Base-by-base conservation (phyloP, 2,888 invertebrate species). In the Epicampocera succincta region DNA sequence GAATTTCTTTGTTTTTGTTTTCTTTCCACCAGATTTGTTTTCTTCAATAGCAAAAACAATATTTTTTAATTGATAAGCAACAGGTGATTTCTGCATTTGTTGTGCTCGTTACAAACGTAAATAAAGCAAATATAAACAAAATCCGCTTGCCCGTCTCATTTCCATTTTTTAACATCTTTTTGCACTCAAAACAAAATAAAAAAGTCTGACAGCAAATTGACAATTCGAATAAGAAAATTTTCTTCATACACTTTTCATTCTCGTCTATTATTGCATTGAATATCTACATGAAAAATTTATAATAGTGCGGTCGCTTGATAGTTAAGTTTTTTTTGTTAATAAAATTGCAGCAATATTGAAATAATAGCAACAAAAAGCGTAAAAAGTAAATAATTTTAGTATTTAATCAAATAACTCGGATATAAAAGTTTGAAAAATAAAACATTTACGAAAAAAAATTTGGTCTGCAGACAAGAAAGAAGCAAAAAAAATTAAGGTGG, bases 401-500 rank as follows among this genome's bases (percentile, higher is more conserved):
- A 44, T 25, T 42, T 66, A 3, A 19, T 48, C 25, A 48, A 76
- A 63, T 52, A 25, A 33, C 38, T 21, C 33, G 42, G 29, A 11
- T 29, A 12, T 17, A 17, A 6, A 42, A 44, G 4, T 8, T 52
- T 21, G n/a, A 54, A 68, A 60, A 44, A 46, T 21, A 8, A 44
- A 50, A 61, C 54, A 74, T 44, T 42, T 74, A 56, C 33, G 48
- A 74, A 69, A 60, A 15, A 71, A 44, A 68, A 69, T 61, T n/a
- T 74, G 15, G 9, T 63, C 19, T 25, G 52, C 72, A 73, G 72
- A 74, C 61, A 81, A 73, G 66, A 61, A 76, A 80, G 54, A 58
- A 56, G 15, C 13, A 50, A 72, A 60, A 52, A 63, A 71, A 71
- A 69, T 74, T 71, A 82, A 78, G 82, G 82, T 82, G 82, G 78